These are phyloP conservation scores for Scolopax rusticola DNA, from an alignment of 2,797 vertebrate species.

Conservation along the genomic window DNA sequence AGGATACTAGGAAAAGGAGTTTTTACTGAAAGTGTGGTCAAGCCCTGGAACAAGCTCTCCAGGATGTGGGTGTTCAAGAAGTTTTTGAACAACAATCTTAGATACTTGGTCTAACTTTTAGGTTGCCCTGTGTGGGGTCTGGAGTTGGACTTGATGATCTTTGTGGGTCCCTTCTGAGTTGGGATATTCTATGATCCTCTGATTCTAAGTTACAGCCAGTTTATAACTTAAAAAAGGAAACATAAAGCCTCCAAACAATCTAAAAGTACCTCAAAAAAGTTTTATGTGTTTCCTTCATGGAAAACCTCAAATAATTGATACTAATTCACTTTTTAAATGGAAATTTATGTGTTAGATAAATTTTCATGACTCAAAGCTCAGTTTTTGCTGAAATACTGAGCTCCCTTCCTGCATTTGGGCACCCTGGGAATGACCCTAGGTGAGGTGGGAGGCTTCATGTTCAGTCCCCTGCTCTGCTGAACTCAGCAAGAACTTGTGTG, in stretches of 20 bases:
- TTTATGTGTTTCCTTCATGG: fast-evolving
- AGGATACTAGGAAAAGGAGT: neutral
- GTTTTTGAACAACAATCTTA: neutral
- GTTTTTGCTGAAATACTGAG: neutral
- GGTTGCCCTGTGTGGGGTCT: neutral
- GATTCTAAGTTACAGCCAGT: neutral
- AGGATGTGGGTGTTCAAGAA: neutral
- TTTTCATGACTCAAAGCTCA: neutral
- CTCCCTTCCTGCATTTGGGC: neutral
- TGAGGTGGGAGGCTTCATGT: neutral
- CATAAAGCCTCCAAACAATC: neutral
- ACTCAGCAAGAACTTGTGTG: neutral
- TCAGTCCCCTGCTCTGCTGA: neutral
- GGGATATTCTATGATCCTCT: neutral
- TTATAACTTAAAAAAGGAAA: neutral
- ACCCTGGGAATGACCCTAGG: neutral
- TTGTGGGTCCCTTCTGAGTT: fast-evolving
- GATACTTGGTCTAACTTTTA: neutral
- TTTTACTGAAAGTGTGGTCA: neutral
- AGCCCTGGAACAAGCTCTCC: neutral
- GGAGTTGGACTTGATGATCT: neutral
- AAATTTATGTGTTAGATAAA: neutral
- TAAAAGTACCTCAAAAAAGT: neutral
- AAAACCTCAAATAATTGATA: neutral
- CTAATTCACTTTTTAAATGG: neutral